Conservation (phyloP, 2,113 vertebrate genomes). For the Psephotus haematonotus region DNA sequence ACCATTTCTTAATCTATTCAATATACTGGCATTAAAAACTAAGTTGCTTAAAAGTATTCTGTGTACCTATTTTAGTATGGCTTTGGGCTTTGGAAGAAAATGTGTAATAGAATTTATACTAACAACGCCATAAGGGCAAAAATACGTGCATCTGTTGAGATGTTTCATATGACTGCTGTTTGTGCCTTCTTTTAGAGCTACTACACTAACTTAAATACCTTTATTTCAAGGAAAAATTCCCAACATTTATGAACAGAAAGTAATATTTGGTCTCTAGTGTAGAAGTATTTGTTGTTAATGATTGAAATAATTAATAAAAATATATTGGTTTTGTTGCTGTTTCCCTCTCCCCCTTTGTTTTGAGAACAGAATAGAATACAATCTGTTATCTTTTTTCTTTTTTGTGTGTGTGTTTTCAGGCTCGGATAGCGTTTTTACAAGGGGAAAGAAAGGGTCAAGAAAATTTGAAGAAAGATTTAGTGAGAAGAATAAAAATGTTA, state of each 20-base stretch:
- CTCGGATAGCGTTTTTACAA: constrained; percentile 98
- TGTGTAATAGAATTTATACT: not conserved
- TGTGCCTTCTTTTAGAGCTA: not conserved
- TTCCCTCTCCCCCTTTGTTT: not conserved
- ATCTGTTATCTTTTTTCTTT: not conserved
- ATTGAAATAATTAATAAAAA: not conserved
- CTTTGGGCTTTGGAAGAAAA: not conserved
- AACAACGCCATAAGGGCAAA: not conserved
- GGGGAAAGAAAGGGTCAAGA: constrained; percentile 99
- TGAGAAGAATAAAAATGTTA: constrained; percentile 99
- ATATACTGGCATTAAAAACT: not conserved
- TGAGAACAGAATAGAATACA: constrained; percentile 22
- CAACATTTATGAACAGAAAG: not conserved
- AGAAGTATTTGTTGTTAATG: not conserved
- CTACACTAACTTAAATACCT: not conserved
- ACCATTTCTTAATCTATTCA: not conserved
- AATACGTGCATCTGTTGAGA: not conserved
- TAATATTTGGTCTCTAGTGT: not conserved
- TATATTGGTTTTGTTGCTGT: not conserved
- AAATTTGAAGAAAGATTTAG: constrained; percentile 99
- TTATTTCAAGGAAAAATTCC: not conserved
- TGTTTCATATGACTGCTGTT: not conserved
- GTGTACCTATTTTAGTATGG: not conserved
- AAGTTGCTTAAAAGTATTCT: not conserved
- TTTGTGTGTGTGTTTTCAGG: constrained; percentile 79